Conservation (phyloP, 2,113 vertebrate species). For the Solenodon paradoxus region DNA sequence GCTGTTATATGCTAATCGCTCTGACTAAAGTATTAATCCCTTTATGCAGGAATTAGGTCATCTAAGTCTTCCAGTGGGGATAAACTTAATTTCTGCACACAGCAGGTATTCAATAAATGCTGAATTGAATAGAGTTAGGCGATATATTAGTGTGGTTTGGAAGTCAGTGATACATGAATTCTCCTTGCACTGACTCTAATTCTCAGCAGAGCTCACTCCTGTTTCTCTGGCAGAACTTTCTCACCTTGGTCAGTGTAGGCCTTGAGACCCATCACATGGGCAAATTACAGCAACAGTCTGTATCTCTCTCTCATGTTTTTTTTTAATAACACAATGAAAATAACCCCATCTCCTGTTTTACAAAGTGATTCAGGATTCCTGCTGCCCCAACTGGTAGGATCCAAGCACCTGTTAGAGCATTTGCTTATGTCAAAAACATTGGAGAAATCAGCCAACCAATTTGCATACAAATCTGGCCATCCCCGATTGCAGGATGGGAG, state of each 20-base stretch:
- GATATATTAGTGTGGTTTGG: neutral
- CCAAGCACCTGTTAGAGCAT: neutral
- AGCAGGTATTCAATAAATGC: neutral
- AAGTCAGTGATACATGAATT: neutral
- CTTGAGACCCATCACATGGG: neutral
- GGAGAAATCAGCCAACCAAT: neutral
- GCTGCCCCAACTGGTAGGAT: neutral
- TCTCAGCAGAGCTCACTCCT: neutral
- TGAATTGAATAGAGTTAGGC: neutral
- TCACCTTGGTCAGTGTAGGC: neutral
- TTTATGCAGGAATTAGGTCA: neutral
- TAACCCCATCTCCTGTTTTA: neutral
- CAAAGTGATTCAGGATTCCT: neutral
- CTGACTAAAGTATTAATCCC: neutral
- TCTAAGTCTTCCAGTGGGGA: neutral
- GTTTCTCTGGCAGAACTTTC: neutral
- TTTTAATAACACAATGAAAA: neutral
- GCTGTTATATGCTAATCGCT: neutral
- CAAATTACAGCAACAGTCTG: neutral
- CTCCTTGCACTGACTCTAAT: neutral
- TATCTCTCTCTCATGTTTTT: neutral
- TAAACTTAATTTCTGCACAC: constrained; percentile 3
- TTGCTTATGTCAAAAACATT: neutral
- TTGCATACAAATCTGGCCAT: neutral
- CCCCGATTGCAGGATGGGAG: neutral